A percentile compares a stretch with the other conserved stretches of the same genome.
Conservation (phyloP, 2,113 vertebrate species). For the Xerus inauris region DNA sequence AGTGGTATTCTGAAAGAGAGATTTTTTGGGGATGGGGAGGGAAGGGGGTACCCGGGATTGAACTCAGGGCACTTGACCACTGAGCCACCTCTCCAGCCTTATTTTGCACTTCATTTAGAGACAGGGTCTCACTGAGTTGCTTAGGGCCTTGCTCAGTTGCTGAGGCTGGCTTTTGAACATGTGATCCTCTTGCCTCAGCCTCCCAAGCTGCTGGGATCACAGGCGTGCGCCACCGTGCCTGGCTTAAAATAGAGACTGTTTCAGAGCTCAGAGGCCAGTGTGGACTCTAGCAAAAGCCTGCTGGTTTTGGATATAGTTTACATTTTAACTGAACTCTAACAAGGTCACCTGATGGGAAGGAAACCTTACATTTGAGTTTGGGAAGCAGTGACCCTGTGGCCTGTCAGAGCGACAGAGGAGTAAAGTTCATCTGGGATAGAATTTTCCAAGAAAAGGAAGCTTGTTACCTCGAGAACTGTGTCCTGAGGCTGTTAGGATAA, state of each 20-base stretch:
- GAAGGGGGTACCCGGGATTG: too few species aligned
- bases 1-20: not conserved
- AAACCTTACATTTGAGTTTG: not conserved
- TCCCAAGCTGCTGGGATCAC: too few species aligned
- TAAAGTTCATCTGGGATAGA: not conserved
- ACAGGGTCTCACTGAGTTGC: too few species aligned
- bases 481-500: not conserved
- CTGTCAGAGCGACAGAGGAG: not conserved
- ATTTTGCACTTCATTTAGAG: too few species aligned
- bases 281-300: not conserved
- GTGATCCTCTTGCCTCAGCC: too few species aligned
- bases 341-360: not conserved
- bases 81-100: too few species aligned
- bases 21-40: too few species aligned
- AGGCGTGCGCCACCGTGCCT: too few species aligned
- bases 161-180: too few species aligned
- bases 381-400: not conserved
- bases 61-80: too few species aligned
- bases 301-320: not conserved
- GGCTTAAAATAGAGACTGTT: not conserved
- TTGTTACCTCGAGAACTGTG: not conserved
- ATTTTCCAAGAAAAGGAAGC: not conserved
- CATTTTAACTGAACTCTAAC: not conserved
- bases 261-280: not conserved
- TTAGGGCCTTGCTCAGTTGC: too few species aligned